These are phyloP conservation scores for Mola mola DNA, from an alignment of 2,113 vertebrate genomes.

Conservation along the genomic window DNA sequence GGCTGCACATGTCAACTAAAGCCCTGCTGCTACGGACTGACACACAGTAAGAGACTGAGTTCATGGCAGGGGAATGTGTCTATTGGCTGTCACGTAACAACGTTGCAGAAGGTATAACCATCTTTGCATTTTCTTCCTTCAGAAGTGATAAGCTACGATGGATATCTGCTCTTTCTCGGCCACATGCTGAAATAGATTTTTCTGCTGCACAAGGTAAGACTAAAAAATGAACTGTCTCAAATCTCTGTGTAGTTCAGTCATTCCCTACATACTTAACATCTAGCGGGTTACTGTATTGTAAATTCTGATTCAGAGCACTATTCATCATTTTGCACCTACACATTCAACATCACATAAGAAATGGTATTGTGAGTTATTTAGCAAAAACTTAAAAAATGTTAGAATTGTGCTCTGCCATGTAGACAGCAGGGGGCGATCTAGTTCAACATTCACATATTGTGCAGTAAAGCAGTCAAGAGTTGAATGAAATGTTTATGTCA, in stretches of 20 bases:
- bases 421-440: not conserved
- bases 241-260: not conserved
- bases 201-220: slow-evolving; percentile 77
- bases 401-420: no score
- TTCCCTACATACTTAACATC: not conserved
- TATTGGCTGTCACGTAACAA: not conserved
- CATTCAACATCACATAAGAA: not conserved
- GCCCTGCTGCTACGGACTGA: slow-evolving; percentile 89
- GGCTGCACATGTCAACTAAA: slow-evolving; percentile 82
- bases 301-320: not conserved
- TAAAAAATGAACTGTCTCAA: not conserved
- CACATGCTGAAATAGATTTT: slow-evolving; percentile 80
- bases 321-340: not conserved
- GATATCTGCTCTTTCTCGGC: slow-evolving; percentile 91
- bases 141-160: slow-evolving; percentile 96
- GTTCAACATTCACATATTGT: not conserved
- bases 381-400: not conserved
- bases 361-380: not conserved
- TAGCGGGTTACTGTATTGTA: not conserved
- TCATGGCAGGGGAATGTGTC: not conserved
- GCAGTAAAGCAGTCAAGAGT: no score
- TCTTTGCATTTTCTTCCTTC: slow-evolving; percentile 14
- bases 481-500: no score
- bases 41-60: slow-evolving; percentile 86
- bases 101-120: not conserved